Evolutionary conservation across 2,888 invertebrate genomes (phyloP).

Genomic region (Hemistola chrysoprasaria): DNA sequence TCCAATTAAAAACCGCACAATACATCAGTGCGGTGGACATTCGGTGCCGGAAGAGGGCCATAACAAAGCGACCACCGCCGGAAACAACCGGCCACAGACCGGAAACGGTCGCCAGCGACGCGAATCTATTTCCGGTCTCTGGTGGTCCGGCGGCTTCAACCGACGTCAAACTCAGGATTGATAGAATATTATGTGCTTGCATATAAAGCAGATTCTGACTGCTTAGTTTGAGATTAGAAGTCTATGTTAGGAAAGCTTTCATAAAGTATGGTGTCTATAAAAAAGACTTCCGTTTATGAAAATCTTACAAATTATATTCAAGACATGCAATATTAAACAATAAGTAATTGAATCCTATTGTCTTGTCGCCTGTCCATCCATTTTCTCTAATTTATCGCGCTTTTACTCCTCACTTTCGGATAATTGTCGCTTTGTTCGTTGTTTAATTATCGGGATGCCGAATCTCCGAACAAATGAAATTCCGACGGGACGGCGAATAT

Average conservation of each 20-base stretch:
- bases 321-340: too few relatives aligned
- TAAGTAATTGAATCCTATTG: slow-evolving; percentile 2
- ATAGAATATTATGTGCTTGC: too few relatives aligned
- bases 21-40: slow-evolving; percentile 17
- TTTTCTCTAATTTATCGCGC: not conserved
- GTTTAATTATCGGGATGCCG: slow-evolving; percentile 6
- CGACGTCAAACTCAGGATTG: slow-evolving; percentile 42
- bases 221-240: too few relatives aligned
- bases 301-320: too few relatives aligned
- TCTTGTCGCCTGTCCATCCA: not conserved
- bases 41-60: slow-evolving; percentile 39
- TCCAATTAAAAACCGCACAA: slow-evolving; percentile 10
- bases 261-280: too few relatives aligned
- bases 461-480: slow-evolving; percentile 2
- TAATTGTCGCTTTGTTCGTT: slow-evolving; percentile 3
- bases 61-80: slow-evolving; percentile 46
- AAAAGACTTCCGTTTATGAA: too few relatives aligned
- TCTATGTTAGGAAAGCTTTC: too few relatives aligned
- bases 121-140: slow-evolving; percentile 54
- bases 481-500: not conserved
- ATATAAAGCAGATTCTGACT: too few relatives aligned
- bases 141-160: too few relatives aligned
- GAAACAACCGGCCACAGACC: slow-evolving; percentile 46
- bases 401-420: slow-evolving; percentile 4
- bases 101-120: slow-evolving; percentile 49